A percentile compares a stretch with the other conserved stretches of the same genome.
phyloP scores from a whole-genome alignment of 2,113 vertebrate genomes.

The Microtus ochrogaster region DNA sequence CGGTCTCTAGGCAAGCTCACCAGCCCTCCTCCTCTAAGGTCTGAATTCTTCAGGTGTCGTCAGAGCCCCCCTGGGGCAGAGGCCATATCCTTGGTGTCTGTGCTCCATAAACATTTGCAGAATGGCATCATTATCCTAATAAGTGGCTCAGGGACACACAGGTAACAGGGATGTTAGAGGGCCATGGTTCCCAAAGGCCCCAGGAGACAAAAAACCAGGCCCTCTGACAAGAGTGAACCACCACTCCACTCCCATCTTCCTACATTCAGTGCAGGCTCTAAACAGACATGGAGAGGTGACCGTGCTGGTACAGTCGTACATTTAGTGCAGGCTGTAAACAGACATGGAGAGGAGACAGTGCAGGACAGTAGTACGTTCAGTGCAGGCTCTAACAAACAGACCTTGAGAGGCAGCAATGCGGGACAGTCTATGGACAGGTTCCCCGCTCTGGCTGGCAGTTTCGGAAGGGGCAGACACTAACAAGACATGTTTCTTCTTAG shows the following conservation, averaged over 20 bases:
- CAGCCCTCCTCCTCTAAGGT: not conserved
- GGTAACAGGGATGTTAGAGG: not conserved
- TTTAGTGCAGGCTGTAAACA: too few relatives aligned
- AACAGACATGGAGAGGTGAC: too few relatives aligned
- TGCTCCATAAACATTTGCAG: not conserved
- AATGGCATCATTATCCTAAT: slow-evolving; percentile 48
- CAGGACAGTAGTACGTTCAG: too few relatives aligned
- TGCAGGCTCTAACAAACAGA: not conserved
- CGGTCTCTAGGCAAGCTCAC: not conserved
- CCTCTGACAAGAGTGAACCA: not conserved
- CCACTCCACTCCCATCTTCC: not conserved
- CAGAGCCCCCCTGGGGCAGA: not conserved
- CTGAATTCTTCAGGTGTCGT: not conserved
- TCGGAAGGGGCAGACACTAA: not conserved
- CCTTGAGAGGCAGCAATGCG: not conserved
- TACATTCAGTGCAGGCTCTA: not conserved
- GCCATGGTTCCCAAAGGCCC: not conserved
- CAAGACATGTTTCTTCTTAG: slow-evolving; percentile 15
- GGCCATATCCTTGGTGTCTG: not conserved
- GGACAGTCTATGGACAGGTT: accelerated
- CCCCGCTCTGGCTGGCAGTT: not conserved
- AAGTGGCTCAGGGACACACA: not conserved
- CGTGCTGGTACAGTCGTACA: too few relatives aligned
- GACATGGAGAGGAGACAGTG: too few relatives aligned
- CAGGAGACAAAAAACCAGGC: not conserved